Conservation (phyloP, 2,888 invertebrate species). For the Leptopilina syphax region DNA sequence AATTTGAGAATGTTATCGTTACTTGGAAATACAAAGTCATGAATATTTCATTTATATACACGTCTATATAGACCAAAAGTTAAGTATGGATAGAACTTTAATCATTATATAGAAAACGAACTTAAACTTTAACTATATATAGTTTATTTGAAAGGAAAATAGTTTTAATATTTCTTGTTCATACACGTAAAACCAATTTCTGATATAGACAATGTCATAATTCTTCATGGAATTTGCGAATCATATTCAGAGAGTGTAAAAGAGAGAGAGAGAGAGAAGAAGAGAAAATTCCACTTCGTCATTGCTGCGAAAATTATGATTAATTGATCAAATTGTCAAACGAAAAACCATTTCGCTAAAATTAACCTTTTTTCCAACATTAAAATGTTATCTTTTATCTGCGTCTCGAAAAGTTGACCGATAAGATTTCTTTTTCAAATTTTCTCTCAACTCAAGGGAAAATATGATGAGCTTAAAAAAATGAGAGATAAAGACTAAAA, state of each 20-base stretch:
- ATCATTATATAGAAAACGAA: conserved; percentile 6
- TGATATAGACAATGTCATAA: not conserved
- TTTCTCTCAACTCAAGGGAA: no score
- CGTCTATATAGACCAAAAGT: not conserved
- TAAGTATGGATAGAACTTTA: conserved; percentile 12
- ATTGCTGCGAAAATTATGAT: not conserved
- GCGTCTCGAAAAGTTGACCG: no score
- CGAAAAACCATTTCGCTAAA: no score
- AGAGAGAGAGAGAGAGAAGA: no score
- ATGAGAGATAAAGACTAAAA: no score
- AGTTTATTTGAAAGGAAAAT: conserved; percentile 11
- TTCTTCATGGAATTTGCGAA: not conserved
- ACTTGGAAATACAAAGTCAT: conserved; percentile 12
- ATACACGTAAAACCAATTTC: not conserved
- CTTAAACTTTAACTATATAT: not conserved
- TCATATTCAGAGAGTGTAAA: no score
- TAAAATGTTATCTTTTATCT: no score
- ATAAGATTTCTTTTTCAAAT: no score
- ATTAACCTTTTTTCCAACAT: no score
- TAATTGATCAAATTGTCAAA: no score
- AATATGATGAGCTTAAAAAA: no score
- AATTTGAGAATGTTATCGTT: conserved; percentile 3
- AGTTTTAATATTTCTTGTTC: not conserved
- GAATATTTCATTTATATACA: conserved; percentile 10
- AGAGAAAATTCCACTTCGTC: not conserved